A percentile compares a stretch with the other conserved stretches of the same genome.
Conservation (phyloP, 2,113 vertebrate species). For the Chaenogobius annularis region DNA sequence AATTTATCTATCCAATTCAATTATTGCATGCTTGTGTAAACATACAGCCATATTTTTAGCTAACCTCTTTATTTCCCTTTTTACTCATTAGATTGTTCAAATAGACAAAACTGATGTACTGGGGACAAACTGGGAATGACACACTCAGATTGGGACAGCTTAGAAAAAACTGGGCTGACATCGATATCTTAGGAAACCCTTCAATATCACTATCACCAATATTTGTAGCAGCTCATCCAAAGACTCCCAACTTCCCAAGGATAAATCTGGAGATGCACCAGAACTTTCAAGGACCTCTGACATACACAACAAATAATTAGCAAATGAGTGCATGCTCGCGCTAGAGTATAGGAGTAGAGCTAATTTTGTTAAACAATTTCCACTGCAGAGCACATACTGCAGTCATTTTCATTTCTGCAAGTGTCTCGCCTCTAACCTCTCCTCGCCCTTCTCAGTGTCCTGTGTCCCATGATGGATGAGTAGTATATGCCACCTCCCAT, state of each 20-base stretch:
- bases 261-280: not conserved
- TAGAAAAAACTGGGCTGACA: too few species aligned
- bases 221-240: not conserved
- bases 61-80: too few species aligned
- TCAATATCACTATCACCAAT: too few species aligned
- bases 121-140: too few species aligned
- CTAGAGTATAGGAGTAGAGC: not conserved
- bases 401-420: not conserved
- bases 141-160: too few species aligned
- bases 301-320: not conserved
- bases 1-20: too few species aligned
- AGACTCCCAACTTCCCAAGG: not conserved
- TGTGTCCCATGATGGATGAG: slow-evolving; percentile 7
- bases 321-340: not conserved
- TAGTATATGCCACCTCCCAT: slow-evolving; percentile 5
- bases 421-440: slow-evolving; percentile 5
- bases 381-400: not conserved
- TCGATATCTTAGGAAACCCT: too few species aligned
- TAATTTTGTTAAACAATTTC: not conserved
- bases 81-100: too few species aligned
- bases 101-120: too few species aligned
- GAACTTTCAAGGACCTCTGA: not conserved
- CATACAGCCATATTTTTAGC: too few species aligned
- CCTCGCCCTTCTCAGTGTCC: slow-evolving; percentile 4
- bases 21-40: too few species aligned